Conservation (phyloP, 2,113 vertebrate genomes). For the Percopsis transmontana region DNA sequence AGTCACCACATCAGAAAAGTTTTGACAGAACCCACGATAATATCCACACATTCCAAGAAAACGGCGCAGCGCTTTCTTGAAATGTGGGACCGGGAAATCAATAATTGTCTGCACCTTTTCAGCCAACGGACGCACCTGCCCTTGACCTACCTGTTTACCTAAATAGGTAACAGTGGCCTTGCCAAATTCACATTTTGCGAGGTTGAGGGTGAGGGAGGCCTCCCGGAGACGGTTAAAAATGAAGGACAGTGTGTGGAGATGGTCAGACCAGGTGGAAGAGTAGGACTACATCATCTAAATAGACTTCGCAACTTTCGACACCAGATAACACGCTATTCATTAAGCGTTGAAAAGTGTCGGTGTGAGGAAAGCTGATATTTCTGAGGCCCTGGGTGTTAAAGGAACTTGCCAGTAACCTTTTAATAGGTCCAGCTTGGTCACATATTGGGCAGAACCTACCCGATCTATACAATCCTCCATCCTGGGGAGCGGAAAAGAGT, state of each 20-base stretch:
- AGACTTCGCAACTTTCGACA: background rate
- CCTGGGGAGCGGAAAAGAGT: background rate
- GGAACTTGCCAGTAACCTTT: background rate
- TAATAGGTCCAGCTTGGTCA: background rate
- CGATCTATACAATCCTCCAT: background rate
- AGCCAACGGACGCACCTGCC: background rate
- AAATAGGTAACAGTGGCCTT: conserved; percentile 4
- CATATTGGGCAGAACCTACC: background rate
- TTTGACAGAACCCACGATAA: background rate
- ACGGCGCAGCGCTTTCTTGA: background rate
- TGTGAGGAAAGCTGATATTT: conserved; percentile 1
- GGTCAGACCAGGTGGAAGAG: background rate
- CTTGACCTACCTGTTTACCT: conserved; percentile 7
- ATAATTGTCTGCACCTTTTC: background rate
- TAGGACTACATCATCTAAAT: conserved; percentile 1
- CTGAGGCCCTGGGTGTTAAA: background rate
- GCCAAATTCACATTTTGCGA: conserved; percentile 2
- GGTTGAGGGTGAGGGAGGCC: background rate
- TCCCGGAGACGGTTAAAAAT: background rate
- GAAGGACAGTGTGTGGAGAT: background rate
- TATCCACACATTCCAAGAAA: background rate
- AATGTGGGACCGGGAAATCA: background rate
- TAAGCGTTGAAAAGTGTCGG: conserved; percentile 1
- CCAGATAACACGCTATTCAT: background rate
- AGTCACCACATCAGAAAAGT: background rate